Conservation (phyloP, 1,140 invertebrate species). For the Meloidogyne floridensis region DNA sequence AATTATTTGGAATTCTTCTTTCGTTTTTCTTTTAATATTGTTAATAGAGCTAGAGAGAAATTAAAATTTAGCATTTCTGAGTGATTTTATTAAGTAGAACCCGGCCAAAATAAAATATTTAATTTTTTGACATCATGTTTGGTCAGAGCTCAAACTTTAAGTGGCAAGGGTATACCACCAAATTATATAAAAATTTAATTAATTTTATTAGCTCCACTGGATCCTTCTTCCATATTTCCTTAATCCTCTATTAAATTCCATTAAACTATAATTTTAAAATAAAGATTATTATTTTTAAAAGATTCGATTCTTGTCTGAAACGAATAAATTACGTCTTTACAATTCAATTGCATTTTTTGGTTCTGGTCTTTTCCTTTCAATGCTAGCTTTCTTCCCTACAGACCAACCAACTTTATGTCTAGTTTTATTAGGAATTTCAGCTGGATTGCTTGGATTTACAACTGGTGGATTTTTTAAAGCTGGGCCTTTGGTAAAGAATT, state of each 20-base stretch:
- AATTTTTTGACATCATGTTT: no score
- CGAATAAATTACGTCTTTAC: conserved; percentile 62
- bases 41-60: no score
- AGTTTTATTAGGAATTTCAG: conserved; percentile 52
- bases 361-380: conserved; percentile 45
- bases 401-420: conserved; percentile 48
- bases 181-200: no score
- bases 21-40: no score
- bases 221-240: no score
- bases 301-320: conserved; percentile 56
- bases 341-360: conserved; percentile 62
- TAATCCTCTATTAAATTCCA: no score
- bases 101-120: no score
- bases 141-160: no score
- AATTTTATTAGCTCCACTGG: no score
- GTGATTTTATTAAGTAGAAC: not conserved
- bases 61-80: not conserved
- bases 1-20: no score
- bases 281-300: conserved; percentile 10
- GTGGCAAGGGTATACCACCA: no score
- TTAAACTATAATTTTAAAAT: no score
- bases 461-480: conserved; percentile 65
- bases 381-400: conserved; percentile 58
- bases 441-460: conserved; percentile 54
- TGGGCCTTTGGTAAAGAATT: conserved; percentile 33